These are phyloP conservation scores for Slavum lentiscoides DNA, from an alignment of 2,888 invertebrate genomes.

Conservation along the genomic window DNA sequence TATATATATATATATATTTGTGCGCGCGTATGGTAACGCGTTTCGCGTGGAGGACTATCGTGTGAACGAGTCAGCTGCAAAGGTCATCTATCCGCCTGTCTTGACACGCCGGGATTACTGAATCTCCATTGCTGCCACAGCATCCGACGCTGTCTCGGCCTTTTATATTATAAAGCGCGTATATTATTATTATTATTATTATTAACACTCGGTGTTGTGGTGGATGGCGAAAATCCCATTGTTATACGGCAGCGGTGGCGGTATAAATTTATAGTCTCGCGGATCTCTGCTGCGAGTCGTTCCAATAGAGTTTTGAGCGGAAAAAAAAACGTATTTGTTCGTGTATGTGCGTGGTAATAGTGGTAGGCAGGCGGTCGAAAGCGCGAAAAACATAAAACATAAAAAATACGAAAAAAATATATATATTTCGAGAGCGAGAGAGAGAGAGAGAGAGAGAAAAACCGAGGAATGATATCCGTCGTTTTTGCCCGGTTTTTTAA, in stretches of 20 bases:
- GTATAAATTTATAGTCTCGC: background rate
- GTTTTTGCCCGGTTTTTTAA: no score
- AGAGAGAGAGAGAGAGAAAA: no score
- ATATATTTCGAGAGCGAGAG: no score
- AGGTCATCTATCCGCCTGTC: slow-evolving; percentile 53
- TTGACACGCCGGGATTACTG: slow-evolving; percentile 53
- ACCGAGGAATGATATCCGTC: no score
- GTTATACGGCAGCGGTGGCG: background rate
- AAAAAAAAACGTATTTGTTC: no score
- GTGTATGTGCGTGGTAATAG: background rate
- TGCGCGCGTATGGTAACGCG: slow-evolving; percentile 15
- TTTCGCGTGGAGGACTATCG: slow-evolving; percentile 52
- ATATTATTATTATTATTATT: background rate
- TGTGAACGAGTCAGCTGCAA: slow-evolving; percentile 52
- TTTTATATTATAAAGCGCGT: background rate
- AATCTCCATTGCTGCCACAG: slow-evolving; percentile 41
- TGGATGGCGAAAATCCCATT: slow-evolving; percentile 45
- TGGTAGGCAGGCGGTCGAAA: background rate
- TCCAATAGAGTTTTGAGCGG: no score
- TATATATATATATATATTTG: background rate
- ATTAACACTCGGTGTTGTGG: slow-evolving; percentile 1
- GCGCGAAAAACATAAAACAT: background rate
- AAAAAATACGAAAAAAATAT: background rate
- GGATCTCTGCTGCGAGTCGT: background rate
- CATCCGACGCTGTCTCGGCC: slow-evolving; percentile 34